Evolutionary conservation across 2,888 invertebrate species (phyloP).

Genomic region (Oscheius myriophilus): DNA sequence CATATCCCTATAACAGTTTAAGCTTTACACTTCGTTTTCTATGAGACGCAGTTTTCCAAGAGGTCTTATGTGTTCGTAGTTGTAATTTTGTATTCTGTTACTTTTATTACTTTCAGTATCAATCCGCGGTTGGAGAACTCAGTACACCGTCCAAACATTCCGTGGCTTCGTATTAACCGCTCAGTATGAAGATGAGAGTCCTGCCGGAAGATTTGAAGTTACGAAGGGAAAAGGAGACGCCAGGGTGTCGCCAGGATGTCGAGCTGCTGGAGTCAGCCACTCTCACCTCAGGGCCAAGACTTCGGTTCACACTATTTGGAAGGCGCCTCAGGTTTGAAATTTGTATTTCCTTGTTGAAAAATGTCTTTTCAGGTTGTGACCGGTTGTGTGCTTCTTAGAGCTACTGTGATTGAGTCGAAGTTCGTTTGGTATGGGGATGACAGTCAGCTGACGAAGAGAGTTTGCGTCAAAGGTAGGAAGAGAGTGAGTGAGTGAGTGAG

Average conservation of each 20-base stretch:
- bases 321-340: slow-evolving; percentile 62
- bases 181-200: slow-evolving; percentile 54
- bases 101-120: slow-evolving; percentile 58
- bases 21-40: too few relatives aligned
- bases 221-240: slow-evolving; percentile 59
- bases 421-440: slow-evolving; percentile 69
- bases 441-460: slow-evolving; percentile 63
- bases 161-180: slow-evolving; percentile 69
- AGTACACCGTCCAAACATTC: slow-evolving; percentile 71
- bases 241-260: slow-evolving; percentile 66
- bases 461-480: slow-evolving; percentile 63
- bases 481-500: background rate
- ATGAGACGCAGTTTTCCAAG: too few relatives aligned
- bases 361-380: slow-evolving; percentile 35
- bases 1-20: too few relatives aligned
- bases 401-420: slow-evolving; percentile 69
- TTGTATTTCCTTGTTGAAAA: background rate
- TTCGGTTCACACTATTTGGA: slow-evolving; percentile 65
- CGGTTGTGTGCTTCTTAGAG: slow-evolving; percentile 67
- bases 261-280: slow-evolving; percentile 65
- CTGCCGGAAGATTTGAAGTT: slow-evolving; percentile 68
- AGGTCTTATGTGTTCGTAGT: too few relatives aligned
- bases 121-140: slow-evolving; percentile 66
- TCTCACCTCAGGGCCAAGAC: slow-evolving; percentile 69
- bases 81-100: too few relatives aligned